Evolutionary conservation across 2,888 invertebrate species (phyloP), one percentile per base, ranked within the genome.

Genomic region (Pheosia tremula): DNA sequence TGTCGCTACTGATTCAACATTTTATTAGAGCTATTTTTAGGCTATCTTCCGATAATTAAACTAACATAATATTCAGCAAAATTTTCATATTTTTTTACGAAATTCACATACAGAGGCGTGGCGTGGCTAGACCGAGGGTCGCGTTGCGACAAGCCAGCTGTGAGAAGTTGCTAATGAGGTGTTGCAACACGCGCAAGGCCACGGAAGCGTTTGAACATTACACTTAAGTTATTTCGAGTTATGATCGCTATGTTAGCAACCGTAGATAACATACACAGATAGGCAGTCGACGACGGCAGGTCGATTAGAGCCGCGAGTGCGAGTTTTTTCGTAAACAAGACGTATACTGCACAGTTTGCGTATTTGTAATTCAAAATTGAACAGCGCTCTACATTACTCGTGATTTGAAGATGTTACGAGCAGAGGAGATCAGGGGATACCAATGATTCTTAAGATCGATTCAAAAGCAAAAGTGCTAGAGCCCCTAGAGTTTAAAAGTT

Each of bases 141-240:
- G 57, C 4, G 56, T 78, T 78, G 74, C 78, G 65, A 73, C 77
- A 77, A 71, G 63, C 56, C 64, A 63, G 59, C 66, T 58, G 65
- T 66, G 41, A 60, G 52, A 56, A 75, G 75, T 75, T 70, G 75
- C 72, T 75, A 75, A 75, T 75, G 72, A 75, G 68, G 9, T 66
- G 64, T 71, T 68, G 64, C 74, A 58, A 72, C 73, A 71, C 58
- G 60, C 59, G 58, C 72, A 67, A 75, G 76, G 75, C 62, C 60
- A 60, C 59, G 53, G 61, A 63, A 66, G 61, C 63, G 63, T 61
- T 66, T 60, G 62, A 72, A 66, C 63, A 65, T 61, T 60, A 56
- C 45, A 61, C 59, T 61, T 53, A 53, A 53, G 55, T 55, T 55
- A 55, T 39, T 55, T 55, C 10, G 55, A 55, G 55, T 39, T 55